A percentile compares a stretch with the other conserved stretches of the same genome.
phyloP scores from a whole-genome alignment of 1,140 invertebrate genomes.

The Drosophila willistoni region DNA sequence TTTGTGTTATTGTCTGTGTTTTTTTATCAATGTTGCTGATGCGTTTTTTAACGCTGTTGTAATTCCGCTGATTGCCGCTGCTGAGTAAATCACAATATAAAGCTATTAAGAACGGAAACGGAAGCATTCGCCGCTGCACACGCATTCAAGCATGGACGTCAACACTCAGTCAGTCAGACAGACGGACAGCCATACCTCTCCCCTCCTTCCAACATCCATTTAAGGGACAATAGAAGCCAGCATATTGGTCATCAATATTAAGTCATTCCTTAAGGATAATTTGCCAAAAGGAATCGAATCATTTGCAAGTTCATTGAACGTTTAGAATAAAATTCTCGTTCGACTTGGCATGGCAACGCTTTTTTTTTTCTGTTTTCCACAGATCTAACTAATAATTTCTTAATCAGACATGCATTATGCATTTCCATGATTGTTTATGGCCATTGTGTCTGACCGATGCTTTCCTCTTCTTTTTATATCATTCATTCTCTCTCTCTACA shows the following conservation, averaged over 20 bases:
- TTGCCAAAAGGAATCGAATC: slow-evolving; percentile 3
- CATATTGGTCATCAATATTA: background rate
- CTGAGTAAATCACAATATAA: slow-evolving; percentile 82
- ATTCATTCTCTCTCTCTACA: background rate
- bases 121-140: slow-evolving; percentile 80
- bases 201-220: slow-evolving; percentile 5
- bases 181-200: background rate
- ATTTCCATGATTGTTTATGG: slow-evolving; percentile 76
- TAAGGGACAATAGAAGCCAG: background rate
- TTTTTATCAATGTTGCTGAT: slow-evolving; percentile 62
- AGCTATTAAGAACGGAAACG: slow-evolving; percentile 82
- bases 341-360: background rate
- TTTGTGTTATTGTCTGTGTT: slow-evolving; percentile 52
- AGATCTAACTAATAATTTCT: slow-evolving; percentile 70
- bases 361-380: slow-evolving; percentile 1
- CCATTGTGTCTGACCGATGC: slow-evolving; percentile 56
- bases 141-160: slow-evolving; percentile 77
- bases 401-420: slow-evolving; percentile 78
- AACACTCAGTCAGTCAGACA: slow-evolving; percentile 40
- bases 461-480: background rate
- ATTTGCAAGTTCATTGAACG: slow-evolving; percentile 13
- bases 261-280: background rate
- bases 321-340: slow-evolving; percentile 4
- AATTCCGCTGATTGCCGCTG: slow-evolving; percentile 74
- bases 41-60: slow-evolving; percentile 73